These are phyloP conservation scores for Megamerina dolium DNA, from an alignment of 2,888 invertebrate species.

Conservation along the genomic window DNA sequence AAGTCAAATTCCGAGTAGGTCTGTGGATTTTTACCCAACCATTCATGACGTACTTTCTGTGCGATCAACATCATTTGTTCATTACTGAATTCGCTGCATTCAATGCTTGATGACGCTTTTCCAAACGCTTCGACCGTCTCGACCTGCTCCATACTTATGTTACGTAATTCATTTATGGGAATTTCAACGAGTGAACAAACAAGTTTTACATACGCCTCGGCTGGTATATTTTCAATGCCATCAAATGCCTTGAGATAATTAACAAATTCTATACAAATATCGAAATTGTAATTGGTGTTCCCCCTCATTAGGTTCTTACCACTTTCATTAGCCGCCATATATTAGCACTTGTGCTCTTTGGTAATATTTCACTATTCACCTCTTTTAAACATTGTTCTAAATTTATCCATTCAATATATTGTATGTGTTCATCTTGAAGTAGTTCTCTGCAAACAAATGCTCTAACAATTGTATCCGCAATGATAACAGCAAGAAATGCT, in stretches of 20 bases:
- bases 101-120: conserved; percentile 15
- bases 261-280: neutral
- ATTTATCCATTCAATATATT: conserved; percentile 25
- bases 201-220: conserved; percentile 26
- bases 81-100: conserved; percentile 17
- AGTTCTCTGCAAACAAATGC: conserved; percentile 23
- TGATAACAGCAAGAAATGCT: neutral
- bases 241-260: conserved; percentile 24
- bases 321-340: conserved; percentile 33
- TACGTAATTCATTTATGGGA: conserved; percentile 50
- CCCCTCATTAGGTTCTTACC: too few relatives aligned
- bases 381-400: conserved; percentile 26
- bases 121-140: conserved; percentile 57
- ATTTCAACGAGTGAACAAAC: conserved; percentile 43
- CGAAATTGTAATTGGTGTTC: too few relatives aligned
- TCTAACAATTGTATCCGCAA: neutral
- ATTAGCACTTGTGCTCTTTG: conserved; percentile 25
- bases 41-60: conserved; percentile 52
- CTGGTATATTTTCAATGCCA: conserved; percentile 29
- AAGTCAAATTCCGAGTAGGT: conserved; percentile 57
- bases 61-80: conserved; percentile 50
- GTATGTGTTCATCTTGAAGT: conserved; percentile 18
- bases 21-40: conserved; percentile 53
- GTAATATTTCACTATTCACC: conserved; percentile 23
- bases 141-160: conserved; percentile 52